A percentile compares a stretch with the other conserved stretches of the same genome.
Evolutionary conservation across 1,140 invertebrate genomes (phyloP).

Genomic region (Anthonomus grandis): DNA sequence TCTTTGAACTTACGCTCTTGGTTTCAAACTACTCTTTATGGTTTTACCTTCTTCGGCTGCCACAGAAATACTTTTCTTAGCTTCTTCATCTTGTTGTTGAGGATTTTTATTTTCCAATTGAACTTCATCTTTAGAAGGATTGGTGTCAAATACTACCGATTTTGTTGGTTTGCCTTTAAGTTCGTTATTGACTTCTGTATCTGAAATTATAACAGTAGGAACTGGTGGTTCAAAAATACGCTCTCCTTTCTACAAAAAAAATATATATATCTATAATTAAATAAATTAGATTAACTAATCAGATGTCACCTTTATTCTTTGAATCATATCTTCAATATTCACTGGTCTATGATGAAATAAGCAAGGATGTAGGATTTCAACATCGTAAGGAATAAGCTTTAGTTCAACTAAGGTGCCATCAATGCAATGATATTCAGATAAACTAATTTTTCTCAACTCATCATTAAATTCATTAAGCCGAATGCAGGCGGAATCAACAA

Average conservation of each 20-base stretch:
- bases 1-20: slow-evolving; percentile 42
- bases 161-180: not conserved
- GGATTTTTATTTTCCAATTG: no score
- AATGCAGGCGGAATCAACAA: slow-evolving; percentile 40
- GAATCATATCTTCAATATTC: slow-evolving; percentile 37
- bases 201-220: slow-evolving; percentile 4
- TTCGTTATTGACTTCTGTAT: slow-evolving; percentile 8
- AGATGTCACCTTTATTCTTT: slow-evolving; percentile 38
- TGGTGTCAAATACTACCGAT: slow-evolving; percentile 9
- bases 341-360: slow-evolving; percentile 35
- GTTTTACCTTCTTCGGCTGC: not conserved
- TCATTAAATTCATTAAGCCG: slow-evolving; percentile 47
- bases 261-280: slow-evolving; percentile 1
- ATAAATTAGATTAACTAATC: slow-evolving; percentile 11
- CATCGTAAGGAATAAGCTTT: slow-evolving; percentile 56
- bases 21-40: not conserved
- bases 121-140: slow-evolving; percentile 6
- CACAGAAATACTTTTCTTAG: no score
- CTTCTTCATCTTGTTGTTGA: no score
- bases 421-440: slow-evolving; percentile 57
- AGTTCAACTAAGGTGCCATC: slow-evolving; percentile 60
- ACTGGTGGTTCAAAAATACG: slow-evolving; percentile 24
- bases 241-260: slow-evolving; percentile 27
- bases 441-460: slow-evolving; percentile 48
- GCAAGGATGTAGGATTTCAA: slow-evolving; percentile 48